Evolutionary conservation across 23 tunicate species (phyloP).

Genomic region (Oikopleura vanhoeffeni): DNA sequence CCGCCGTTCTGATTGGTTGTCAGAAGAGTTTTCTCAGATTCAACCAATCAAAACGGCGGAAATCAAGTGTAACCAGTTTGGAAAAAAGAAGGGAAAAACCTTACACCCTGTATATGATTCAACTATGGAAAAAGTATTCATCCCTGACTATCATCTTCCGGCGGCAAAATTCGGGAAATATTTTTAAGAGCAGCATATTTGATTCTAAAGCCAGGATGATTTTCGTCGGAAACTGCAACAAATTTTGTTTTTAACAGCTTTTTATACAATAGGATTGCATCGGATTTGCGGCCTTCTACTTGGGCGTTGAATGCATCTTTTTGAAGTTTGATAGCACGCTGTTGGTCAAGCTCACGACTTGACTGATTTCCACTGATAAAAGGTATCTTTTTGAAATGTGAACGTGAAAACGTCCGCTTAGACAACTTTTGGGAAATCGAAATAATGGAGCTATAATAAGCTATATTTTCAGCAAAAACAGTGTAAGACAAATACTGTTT

Average conservation of each 20-base stretch:
- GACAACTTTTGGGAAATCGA: too few species aligned
- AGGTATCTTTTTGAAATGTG: too few species aligned
- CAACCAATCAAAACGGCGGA: too few species aligned
- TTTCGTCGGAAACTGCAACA: neutral
- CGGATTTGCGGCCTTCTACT: neutral
- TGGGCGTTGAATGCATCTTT: neutral
- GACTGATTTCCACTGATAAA: neutral
- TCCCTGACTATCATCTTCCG: neutral
- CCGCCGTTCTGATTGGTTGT: too few species aligned
- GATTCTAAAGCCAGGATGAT: neutral
- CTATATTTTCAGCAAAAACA: too few species aligned
- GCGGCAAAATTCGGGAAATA: neutral
- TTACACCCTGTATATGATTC: too few species aligned
- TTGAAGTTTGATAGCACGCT: neutral
- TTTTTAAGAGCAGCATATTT: neutral
- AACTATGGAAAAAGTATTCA: neutral
- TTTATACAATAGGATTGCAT: neutral
- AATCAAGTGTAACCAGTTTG: too few species aligned
- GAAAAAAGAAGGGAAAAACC: too few species aligned
- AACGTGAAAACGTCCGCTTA: too few species aligned
- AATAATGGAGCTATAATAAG: too few species aligned
- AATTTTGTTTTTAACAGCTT: neutral
- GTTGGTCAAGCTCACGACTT: neutral
- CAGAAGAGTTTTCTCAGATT: too few species aligned
- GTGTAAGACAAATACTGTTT: too few species aligned